phyloP scores from a whole-genome alignment of 2,113 vertebrate species.

The Eulemur macaco region DNA sequence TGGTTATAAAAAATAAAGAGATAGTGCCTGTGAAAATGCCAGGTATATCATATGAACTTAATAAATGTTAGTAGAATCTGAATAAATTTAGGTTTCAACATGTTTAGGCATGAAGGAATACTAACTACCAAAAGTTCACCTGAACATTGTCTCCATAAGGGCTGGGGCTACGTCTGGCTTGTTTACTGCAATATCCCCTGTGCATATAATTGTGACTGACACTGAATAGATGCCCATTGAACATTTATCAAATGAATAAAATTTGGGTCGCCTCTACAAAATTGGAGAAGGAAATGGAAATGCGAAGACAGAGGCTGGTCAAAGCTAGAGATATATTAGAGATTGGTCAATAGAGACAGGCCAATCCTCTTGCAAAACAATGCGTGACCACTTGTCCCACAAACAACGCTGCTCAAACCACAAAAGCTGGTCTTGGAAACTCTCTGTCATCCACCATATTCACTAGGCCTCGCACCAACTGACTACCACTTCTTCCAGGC shows the following conservation, averaged over 20 bases:
- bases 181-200: neutral
- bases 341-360: too few species aligned
- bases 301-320: neutral
- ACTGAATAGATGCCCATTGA: neutral
- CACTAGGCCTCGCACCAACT: too few species aligned
- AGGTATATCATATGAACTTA: neutral
- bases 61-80: neutral
- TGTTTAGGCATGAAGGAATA: neutral
- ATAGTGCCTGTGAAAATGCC: neutral
- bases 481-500: too few species aligned
- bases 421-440: too few species aligned
- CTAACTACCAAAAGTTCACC: neutral
- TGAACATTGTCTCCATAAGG: neutral
- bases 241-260: neutral
- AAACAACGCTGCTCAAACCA: too few species aligned
- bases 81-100: neutral
- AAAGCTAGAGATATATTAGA: neutral
- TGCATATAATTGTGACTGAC: neutral
- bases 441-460: too few species aligned
- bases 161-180: neutral
- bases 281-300: neutral
- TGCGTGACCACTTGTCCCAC: too few species aligned
- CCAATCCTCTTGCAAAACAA: too few species aligned
- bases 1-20: neutral
- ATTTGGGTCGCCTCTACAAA: neutral